Evolutionary conservation across 2,888 invertebrate genomes (phyloP).

Genomic region (Scrobipalpa atriplicella): DNA sequence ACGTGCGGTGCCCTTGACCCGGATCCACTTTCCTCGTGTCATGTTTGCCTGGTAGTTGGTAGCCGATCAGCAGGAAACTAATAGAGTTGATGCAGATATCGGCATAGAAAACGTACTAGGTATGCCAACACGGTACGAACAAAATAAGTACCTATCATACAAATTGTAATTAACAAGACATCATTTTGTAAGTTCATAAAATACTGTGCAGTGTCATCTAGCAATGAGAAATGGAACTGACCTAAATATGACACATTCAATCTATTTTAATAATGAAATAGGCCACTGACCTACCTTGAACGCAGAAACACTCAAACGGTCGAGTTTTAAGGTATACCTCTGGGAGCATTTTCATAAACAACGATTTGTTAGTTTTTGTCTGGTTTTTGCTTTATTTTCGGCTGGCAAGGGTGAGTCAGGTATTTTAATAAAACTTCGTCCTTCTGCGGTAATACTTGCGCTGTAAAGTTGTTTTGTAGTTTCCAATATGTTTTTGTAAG

Average conservation of each 20-base stretch:
- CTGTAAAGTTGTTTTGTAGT: background rate
- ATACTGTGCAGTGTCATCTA: background rate
- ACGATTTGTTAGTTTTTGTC: background rate
- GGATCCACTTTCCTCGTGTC: slow-evolving; percentile 44
- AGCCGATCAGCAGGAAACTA: slow-evolving; percentile 34
- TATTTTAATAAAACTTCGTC: background rate
- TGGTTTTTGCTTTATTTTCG: slow-evolving; percentile 9
- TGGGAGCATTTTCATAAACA: background rate
- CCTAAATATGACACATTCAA: background rate
- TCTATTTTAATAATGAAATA: slow-evolving; percentile 4
- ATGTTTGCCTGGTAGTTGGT: slow-evolving; percentile 48
- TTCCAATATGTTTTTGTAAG: background rate
- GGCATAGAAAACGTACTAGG: background rate
- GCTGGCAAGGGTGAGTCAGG: background rate
- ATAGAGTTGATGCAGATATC: slow-evolving; percentile 4
- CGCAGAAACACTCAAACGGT: background rate
- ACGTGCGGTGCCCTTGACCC: slow-evolving; percentile 63
- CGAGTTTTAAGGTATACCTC: too few species aligned
- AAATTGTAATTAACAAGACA: background rate
- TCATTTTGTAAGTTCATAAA: background rate
- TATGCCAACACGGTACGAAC: background rate
- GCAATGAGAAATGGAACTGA: background rate
- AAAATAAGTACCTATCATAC: background rate
- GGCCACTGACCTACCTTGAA: background rate
- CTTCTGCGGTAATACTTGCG: slow-evolving; percentile 7